These are phyloP conservation scores for Actenoides hombroni DNA, from an alignment of 2,113 vertebrate species.

Conservation along the genomic window DNA sequence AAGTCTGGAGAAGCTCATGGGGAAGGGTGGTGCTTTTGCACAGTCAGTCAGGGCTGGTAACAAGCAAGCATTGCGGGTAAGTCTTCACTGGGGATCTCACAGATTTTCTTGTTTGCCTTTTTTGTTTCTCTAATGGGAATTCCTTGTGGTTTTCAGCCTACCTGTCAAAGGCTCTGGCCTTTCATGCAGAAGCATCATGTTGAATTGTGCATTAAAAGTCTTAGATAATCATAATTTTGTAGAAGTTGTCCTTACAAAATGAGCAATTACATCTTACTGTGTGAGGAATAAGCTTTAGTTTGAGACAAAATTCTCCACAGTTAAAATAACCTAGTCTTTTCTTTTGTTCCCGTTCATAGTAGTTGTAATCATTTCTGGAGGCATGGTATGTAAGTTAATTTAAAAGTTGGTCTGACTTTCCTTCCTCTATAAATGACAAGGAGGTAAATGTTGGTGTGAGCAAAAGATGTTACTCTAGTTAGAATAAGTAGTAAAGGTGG, in stretches of 20 bases:
- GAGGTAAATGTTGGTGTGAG: background rate
- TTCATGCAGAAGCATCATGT: background rate
- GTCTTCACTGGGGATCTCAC: background rate
- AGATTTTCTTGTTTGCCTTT: background rate
- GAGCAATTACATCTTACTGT: background rate
- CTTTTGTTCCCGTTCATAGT: background rate
- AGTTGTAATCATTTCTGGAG: background rate
- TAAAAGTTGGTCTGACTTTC: background rate
- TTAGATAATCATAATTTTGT: background rate
- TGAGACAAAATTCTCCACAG: background rate
- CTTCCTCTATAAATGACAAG: background rate
- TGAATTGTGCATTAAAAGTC: background rate
- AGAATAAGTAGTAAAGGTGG: background rate
- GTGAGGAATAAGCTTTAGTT: background rate
- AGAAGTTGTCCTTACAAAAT: background rate
- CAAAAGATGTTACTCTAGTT: background rate
- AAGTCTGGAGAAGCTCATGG: background rate
- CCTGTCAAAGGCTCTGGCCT: background rate
- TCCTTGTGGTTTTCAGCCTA: background rate
- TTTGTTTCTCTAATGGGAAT: background rate
- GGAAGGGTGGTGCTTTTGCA: background rate
- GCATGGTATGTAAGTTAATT: background rate
- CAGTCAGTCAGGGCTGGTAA: accelerated
- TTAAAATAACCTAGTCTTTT: background rate
- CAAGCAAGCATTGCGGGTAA: background rate